Evolutionary conservation across 2,113 vertebrate species (phyloP), one percentile per base, ranked within the genome.

Genomic region (Coracopsis vasa): DNA sequence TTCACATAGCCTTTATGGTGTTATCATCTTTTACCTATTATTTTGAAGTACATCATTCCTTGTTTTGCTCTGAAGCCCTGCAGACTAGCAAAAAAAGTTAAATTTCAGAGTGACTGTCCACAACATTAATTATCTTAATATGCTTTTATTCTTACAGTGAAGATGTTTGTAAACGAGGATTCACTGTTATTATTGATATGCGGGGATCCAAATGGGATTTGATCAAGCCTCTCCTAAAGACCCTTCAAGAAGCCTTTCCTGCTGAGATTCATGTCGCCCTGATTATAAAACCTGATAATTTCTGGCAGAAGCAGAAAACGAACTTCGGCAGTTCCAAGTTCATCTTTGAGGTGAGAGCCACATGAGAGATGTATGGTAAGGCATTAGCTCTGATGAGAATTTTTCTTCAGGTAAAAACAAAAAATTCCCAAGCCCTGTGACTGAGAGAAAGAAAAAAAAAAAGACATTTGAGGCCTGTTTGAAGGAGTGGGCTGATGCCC

Each of bases 271-370:
- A 99, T 13, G 99, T 99, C 91, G 99, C 99, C 37, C 99, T 99
- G 94, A 99, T 99, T 98, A 99, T 99, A 97, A 99, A 99, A 97
- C 99, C 99, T 0, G 99, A 99, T 97, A 99, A 99, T 98, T 99
- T 99, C 98, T 99, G 99, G 99, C 99, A 99, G 98, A 99, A 99
- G 69, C 99, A 99, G 98, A 99, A 99, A 97, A 99, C 99, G 8
- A 99, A 99, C 97, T 99, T 99, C 3, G 99, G 99, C 96, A 99
- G 99, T 92, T 99, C 99, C 72, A 99, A 99, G 96, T 99, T 99
- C 97, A 99, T 99, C 96, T 99, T 99, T 92, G 99, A 99, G 99
- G 99, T 99, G 95, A 98, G 97, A 82, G 33, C 23, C 16, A 6
- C 1, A 0, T 47, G 17, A 47, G 10, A 66, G 45, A 16, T 50